A percentile compares a stretch with the other conserved stretches of the same genome.
These are phyloP conservation scores for Drosophila parvula DNA, from an alignment of 1,140 invertebrate species.

Conservation along the genomic window DNA sequence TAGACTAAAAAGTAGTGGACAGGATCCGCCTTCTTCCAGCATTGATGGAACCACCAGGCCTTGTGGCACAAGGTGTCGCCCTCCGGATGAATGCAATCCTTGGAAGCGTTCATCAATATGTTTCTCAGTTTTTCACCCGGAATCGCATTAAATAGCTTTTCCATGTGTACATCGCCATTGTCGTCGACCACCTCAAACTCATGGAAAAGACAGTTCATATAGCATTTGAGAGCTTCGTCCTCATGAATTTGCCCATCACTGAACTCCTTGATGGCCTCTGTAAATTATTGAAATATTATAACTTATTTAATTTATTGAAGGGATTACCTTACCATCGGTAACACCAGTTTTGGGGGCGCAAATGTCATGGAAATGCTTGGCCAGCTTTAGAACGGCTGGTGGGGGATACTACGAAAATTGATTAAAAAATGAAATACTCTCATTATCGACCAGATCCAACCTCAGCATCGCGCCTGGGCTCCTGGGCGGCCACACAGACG, in stretches of 20 bases:
- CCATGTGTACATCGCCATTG: constrained; percentile 75
- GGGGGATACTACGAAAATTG: constrained; percentile 40
- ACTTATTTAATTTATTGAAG: too few species aligned
- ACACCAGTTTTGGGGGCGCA: constrained; percentile 61
- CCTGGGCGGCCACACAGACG: constrained; percentile 27
- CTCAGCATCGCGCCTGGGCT: constrained; percentile 51
- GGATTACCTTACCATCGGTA: constrained; percentile 39
- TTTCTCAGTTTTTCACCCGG: constrained; percentile 56
- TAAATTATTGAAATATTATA: background rate
- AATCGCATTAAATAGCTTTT: constrained; percentile 57
- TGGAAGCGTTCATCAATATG: constrained; percentile 60
- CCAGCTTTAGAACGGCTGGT: constrained; percentile 33
- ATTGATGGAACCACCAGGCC: constrained; percentile 80
- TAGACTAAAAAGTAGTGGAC: constrained; percentile 60
- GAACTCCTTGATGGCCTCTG: constrained; percentile 78
- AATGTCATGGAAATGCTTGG: constrained; percentile 52
- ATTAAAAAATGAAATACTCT: background rate
- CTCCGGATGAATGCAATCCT: constrained; percentile 67
- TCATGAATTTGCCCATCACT: constrained; percentile 74
- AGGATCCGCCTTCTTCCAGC: constrained; percentile 81
- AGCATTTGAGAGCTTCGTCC: constrained; percentile 72
- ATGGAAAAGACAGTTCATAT: constrained; percentile 79
- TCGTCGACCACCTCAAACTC: constrained; percentile 75
- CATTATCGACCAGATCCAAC: constrained; percentile 3
- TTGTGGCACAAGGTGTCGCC: constrained; percentile 76